Base-by-base conservation (phyloP, 2,888 invertebrate genomes). In the Ctena decussata region DNA sequence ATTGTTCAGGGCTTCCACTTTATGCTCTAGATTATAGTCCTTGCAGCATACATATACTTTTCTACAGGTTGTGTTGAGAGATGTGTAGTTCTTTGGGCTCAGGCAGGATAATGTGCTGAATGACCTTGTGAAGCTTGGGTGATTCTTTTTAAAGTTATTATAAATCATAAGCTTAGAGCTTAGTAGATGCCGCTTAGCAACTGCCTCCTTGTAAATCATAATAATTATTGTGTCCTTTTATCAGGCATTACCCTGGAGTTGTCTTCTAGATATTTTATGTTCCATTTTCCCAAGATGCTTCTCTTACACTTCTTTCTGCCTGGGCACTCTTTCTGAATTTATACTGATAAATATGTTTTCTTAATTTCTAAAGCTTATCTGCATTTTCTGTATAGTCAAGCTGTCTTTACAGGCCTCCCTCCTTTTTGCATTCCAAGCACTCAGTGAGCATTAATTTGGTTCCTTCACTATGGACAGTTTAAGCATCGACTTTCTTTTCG, bases 201-300 rank as follows among this genome's bases (percentile, higher is more conserved):
- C 80, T 27, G 21, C 60, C 32, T 41, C 39, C 0, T 77, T 74
- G 46, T 80, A 49, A 18, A 86, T 60, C n/a, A n/a, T n/a, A n/a
- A n/a, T n/a, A 0, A 77, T 1, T n/a, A 83, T 35, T 18, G 86
- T 81, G 37, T 86, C 83, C 83, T 86, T 86, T 81, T 86, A 27
- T 86, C 84, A 0, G 86, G 86, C 86, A 86, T 86, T 2, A 81
- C 57, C 41, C 86, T 74, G 6, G 81, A 83, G 60, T 86, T 80
- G 15, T 77, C 49, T 46, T 77, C 70, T 5, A n/a, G n/a, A n/a
- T n/a, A 81, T 11, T 24, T 21, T 49, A 41, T 5, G 84, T n/a
- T 35, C 69, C 41, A 21, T 5, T 30, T 37, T 72, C 57, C 80
- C 82, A 82, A 27, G 0, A 8, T 12, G 30, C 1, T 69, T n/a